Conservation (phyloP, 2,113 vertebrate genomes). For the Vulpes lagopus region DNA sequence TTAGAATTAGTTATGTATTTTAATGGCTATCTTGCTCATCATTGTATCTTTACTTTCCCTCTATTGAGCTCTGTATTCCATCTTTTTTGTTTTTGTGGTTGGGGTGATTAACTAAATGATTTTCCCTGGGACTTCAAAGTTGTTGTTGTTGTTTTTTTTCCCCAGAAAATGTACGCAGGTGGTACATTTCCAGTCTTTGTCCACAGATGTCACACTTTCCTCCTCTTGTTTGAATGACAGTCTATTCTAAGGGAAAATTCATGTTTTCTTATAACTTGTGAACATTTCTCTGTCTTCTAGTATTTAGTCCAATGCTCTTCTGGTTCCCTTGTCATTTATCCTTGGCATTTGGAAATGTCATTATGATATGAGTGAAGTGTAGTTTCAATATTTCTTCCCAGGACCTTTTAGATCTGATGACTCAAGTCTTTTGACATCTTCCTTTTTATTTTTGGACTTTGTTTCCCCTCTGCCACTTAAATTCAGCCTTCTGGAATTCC, state of each 20-base stretch:
- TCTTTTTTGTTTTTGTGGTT: background rate
- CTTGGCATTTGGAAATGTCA: constrained; percentile 52
- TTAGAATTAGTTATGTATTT: background rate
- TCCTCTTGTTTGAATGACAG: background rate
- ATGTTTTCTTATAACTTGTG: background rate
- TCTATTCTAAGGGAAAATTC: background rate
- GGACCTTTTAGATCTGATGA: constrained; percentile 2
- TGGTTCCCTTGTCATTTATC: constrained; percentile 46
- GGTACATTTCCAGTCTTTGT: background rate
- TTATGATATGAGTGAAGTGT: background rate
- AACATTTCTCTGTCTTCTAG: background rate
- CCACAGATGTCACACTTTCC: background rate
- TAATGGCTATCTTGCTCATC: background rate
- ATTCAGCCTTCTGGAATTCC: background rate
- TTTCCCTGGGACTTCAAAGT: background rate
- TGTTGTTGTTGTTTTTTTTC: background rate
- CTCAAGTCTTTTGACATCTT: background rate
- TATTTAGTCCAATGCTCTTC: background rate
- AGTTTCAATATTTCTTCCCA: constrained; percentile 17
- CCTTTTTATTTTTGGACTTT: background rate
- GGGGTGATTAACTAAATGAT: background rate
- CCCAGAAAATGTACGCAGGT: background rate
- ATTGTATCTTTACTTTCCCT: background rate
- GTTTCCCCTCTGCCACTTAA: background rate
- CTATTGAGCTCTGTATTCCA: background rate